Evolutionary conservation across 2,113 vertebrate species (phyloP).

Genomic region (Phyllostomus discolor): DNA sequence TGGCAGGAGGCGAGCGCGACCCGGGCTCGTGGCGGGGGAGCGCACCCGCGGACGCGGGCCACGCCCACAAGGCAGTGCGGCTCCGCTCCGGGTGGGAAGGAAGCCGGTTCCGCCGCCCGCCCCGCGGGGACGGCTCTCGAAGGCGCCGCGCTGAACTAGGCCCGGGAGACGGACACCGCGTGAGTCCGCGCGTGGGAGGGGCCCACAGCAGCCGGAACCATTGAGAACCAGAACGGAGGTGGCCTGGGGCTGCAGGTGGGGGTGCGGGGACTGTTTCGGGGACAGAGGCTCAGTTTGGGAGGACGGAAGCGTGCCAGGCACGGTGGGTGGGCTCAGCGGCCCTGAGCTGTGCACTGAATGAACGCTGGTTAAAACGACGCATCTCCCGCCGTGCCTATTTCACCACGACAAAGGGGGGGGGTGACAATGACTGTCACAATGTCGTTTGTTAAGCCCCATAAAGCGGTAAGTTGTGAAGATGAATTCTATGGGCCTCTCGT

Average conservation of each 20-base stretch:
- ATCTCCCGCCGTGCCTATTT: neutral
- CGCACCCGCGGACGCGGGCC: no score
- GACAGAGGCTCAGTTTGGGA: neutral
- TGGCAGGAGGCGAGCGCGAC: no score
- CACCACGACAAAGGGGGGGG: neutral
- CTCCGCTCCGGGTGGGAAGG: no score
- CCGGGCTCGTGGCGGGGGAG: no score
- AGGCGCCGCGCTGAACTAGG: neutral
- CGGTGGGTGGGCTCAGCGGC: no score
- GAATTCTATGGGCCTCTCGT: neutral
- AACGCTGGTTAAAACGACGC: neutral
- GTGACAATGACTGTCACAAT: neutral
- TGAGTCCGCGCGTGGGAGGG: rapidly evolving
- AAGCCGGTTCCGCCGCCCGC: neutral
- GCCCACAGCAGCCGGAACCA: no score
- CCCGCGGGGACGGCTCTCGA: no score
- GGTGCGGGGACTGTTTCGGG: neutral
- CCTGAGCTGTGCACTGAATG: no score
- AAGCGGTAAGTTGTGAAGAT: neutral
- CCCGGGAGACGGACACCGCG: no score
- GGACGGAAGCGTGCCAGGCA: neutral
- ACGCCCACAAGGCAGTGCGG: no score
- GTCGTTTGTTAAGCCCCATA: neutral
- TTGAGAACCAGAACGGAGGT: neutral
- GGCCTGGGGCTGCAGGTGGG: neutral